Evolutionary conservation across 2,888 invertebrate genomes (phyloP).

Genomic region (Myopa testacea): DNA sequence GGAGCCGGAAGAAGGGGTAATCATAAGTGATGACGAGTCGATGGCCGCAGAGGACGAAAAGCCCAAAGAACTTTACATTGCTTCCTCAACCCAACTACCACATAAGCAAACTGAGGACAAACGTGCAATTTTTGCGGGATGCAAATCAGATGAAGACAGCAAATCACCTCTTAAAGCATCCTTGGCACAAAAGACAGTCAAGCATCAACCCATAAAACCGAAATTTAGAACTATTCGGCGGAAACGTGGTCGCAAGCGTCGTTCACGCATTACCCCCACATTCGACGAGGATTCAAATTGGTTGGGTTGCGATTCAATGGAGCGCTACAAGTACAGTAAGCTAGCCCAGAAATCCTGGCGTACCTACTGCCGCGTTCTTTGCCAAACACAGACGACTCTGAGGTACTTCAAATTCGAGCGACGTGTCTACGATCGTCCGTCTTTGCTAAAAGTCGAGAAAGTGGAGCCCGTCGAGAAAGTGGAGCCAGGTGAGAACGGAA

Average conservation of each 20-base stretch:
- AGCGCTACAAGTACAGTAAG: conserved; percentile 47
- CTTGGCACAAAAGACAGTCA: conserved; percentile 14
- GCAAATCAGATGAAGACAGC: not conserved
- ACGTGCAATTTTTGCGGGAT: conserved; percentile 32
- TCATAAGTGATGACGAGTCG: not conserved
- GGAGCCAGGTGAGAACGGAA: conserved; percentile 1
- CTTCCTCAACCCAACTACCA: not conserved
- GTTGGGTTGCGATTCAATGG: conserved; percentile 42
- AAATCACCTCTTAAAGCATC: conserved; percentile 3
- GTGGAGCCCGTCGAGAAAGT: conserved; percentile 4
- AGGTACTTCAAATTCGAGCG: conserved; percentile 59
- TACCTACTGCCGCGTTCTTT: conserved; percentile 54
- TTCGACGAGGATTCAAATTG: conserved; percentile 41
- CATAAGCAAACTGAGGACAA: not conserved
- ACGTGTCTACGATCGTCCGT: conserved; percentile 53
- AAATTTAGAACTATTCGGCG: not conserved
- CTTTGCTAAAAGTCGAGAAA: conserved; percentile 22
- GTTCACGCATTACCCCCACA: not conserved
- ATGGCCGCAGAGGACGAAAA: not conserved
- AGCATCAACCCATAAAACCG: not conserved
- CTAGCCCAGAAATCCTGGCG: conserved; percentile 53
- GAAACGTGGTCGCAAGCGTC: conserved; percentile 38
- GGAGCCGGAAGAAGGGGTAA: not conserved
- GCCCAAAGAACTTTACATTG: not conserved
- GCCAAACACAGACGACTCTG: conserved; percentile 56